Evolutionary conservation across 2,113 vertebrate species (phyloP).

Genomic region (Mastomys coucha): DNA sequence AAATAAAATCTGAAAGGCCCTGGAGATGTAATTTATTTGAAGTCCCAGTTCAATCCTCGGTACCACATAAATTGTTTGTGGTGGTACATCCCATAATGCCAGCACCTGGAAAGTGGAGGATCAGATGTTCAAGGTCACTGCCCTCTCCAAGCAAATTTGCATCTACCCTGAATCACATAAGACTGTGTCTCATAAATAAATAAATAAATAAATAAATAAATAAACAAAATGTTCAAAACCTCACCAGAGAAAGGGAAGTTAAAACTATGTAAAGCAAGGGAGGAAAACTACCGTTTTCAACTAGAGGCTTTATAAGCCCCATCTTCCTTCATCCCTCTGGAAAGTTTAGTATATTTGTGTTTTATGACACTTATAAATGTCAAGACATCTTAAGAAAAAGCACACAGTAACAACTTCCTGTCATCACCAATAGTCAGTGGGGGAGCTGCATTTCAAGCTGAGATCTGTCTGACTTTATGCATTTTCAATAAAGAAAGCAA

Average conservation of each 20-base stretch:
- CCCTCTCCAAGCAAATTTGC: neutral
- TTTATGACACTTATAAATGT: neutral
- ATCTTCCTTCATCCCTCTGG: neutral
- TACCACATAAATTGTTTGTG: neutral
- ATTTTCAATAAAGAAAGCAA: neutral
- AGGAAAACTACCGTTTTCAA: neutral
- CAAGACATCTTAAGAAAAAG: neutral
- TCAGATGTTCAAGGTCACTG: neutral
- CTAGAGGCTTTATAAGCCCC: neutral
- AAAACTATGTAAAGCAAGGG: neutral
- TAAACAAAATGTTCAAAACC: neutral
- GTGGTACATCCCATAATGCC: neutral
- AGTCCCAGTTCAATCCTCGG: neutral
- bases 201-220: neutral
- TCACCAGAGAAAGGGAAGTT: neutral
- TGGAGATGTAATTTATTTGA: neutral
- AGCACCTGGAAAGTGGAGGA: neutral
- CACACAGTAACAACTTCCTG: neutral
- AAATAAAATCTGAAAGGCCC: neutral
- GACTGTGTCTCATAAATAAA: neutral
- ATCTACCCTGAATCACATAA: neutral
- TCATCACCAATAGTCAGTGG: neutral
- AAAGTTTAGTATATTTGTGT: neutral
- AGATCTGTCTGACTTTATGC: neutral
- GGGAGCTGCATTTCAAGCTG: neutral